Percentiles rank a stretch among this genome's conserved stretches.
Evolutionary conservation across 2,113 vertebrate species (phyloP).

Genomic region (Chaenocephalus aceratus): DNA sequence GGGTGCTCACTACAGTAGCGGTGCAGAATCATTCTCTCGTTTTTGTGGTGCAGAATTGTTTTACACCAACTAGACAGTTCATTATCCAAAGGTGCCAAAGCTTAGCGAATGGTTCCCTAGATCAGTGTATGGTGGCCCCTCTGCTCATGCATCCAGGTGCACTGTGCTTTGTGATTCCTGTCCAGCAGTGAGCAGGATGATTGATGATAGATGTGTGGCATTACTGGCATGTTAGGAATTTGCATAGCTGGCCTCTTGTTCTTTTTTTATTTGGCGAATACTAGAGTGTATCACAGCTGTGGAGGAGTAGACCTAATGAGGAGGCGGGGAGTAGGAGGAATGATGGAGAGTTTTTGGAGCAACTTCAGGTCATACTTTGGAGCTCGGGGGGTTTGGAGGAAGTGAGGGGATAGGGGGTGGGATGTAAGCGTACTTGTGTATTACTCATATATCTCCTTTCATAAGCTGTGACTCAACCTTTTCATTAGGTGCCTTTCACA

Average conservation of each 20-base stretch:
- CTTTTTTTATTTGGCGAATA: slow-evolving; percentile 5
- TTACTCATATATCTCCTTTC: slow-evolving; percentile 24
- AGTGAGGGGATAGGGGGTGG: background rate
- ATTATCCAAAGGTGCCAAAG: slow-evolving; percentile 17
- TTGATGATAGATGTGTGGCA: slow-evolving; percentile 35
- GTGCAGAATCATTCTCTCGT: slow-evolving; percentile 10
- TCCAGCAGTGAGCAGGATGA: slow-evolving; percentile 22
- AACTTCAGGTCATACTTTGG: slow-evolving; percentile 6
- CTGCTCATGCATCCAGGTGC: slow-evolving; percentile 38
- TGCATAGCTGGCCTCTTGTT: slow-evolving; percentile 5
- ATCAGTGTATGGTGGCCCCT: slow-evolving; percentile 29
- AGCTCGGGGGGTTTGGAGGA: slow-evolving; percentile 19
- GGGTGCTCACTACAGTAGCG: slow-evolving; percentile 42
- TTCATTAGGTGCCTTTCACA: slow-evolving; percentile 22
- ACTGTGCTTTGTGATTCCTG: slow-evolving; percentile 31
- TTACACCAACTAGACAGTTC: slow-evolving; percentile 12
- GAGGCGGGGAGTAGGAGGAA: slow-evolving; percentile 11
- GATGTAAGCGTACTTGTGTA: slow-evolving; percentile 22
- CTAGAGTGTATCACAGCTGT: slow-evolving; percentile 12
- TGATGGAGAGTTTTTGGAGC: slow-evolving; percentile 26
- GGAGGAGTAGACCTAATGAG: slow-evolving; percentile 21
- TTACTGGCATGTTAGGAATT: slow-evolving; percentile 59
- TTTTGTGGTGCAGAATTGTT: slow-evolving; percentile 19
- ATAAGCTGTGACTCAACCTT: slow-evolving; percentile 3
- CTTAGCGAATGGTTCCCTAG: slow-evolving; percentile 9